phyloP scores from a whole-genome alignment of 2,888 invertebrate species.

The Drosophila austrosaltans region DNA sequence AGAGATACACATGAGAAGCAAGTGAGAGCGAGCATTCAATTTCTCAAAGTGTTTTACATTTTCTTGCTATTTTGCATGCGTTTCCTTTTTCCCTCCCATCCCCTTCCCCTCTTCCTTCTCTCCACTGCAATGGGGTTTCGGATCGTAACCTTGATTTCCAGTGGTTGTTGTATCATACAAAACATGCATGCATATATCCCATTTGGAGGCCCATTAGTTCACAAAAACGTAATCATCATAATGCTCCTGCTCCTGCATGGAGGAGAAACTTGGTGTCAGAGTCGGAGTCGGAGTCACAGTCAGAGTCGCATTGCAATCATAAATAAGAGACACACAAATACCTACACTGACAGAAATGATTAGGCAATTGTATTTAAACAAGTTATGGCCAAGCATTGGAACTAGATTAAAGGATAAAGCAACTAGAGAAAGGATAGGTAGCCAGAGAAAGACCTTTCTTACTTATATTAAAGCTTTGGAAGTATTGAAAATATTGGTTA shows the following conservation, averaged over 20 bases:
- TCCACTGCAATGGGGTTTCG: constrained; percentile 34
- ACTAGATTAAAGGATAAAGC: neutral
- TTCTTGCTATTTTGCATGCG: constrained; percentile 26
- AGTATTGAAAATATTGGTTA: too few relatives aligned
- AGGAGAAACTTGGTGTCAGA: neutral
- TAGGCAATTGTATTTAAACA: too few relatives aligned
- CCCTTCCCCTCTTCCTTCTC: neutral
- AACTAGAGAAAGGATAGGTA: too few relatives aligned
- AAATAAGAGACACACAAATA: constrained; percentile 73
- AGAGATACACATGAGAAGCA: neutral
- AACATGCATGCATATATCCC: constrained; percentile 32
- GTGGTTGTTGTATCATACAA: neutral
- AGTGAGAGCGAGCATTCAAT: constrained; percentile 50
- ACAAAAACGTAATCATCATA: constrained; percentile 73
- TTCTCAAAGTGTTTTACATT: constrained; percentile 52
- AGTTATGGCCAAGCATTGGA: neutral
- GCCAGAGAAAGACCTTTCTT: too few relatives aligned
- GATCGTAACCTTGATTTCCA: constrained; percentile 29
- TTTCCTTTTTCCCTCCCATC: neutral
- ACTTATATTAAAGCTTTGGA: too few relatives aligned
- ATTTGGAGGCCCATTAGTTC: constrained; percentile 71
- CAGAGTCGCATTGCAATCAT: constrained; percentile 60
- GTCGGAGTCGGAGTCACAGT: neutral
- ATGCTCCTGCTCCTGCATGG: constrained; percentile 48
- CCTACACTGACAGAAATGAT: constrained; percentile 1